A percentile compares a stretch with the other conserved stretches of the same genome.
These are phyloP conservation scores for Nephrocerus scutellatus DNA, from an alignment of 2,888 invertebrate species.

Conservation along the genomic window DNA sequence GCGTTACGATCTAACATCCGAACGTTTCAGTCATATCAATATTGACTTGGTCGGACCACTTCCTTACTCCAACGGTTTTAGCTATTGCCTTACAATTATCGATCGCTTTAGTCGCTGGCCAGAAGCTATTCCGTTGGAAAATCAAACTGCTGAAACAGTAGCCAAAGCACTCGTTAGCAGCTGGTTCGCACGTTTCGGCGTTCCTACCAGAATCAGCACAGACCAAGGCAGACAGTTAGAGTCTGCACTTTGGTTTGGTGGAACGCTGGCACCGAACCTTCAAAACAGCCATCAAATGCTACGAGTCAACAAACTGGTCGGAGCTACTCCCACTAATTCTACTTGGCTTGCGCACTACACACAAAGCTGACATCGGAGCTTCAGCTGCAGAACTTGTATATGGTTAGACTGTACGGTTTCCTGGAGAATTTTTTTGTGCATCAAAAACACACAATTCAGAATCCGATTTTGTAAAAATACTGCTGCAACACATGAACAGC, in stretches of 20 bases:
- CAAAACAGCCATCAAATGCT: conserved; percentile 9
- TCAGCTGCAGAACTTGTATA: conserved; percentile 10
- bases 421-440: no score
- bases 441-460: no score
- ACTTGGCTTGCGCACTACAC: conserved; percentile 7
- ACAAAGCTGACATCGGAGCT: conserved; percentile 13
- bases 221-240: conserved; percentile 19
- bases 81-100: conserved; percentile 8
- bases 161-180: conserved; percentile 2
- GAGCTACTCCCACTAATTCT: conserved; percentile 14
- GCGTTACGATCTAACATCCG: no score
- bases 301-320: conserved; percentile 11
- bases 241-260: conserved; percentile 12
- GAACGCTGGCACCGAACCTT: conserved; percentile 11
- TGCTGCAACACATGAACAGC: no score
- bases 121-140: conserved; percentile 1
- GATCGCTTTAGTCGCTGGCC: conserved; percentile 10
- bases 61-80: background rate
- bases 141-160: background rate
- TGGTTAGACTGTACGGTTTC: no score
- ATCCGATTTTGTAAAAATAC: no score
- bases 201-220: conserved; percentile 14
- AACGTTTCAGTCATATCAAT: no score
- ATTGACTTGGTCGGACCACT: conserved; percentile 6
- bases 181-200: conserved; percentile 18